These are phyloP conservation scores for Rhombomys opimus DNA, from an alignment of 2,113 vertebrate genomes.

Conservation along the genomic window DNA sequence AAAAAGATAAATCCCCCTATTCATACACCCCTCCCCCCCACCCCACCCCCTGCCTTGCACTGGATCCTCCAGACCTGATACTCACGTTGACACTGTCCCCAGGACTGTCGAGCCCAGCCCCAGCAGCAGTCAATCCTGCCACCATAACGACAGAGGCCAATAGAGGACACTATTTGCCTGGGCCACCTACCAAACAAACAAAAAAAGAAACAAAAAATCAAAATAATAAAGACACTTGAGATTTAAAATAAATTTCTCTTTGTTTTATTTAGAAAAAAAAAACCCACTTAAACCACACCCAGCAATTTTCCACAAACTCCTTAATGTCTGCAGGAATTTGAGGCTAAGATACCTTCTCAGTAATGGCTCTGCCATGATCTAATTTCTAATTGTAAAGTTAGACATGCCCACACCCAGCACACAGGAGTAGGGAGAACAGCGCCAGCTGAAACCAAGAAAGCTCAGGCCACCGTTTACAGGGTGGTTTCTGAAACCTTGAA, in stretches of 20 bases:
- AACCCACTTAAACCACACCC: background rate
- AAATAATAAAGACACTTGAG: constrained; percentile 34
- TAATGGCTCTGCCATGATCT: constrained; percentile 33
- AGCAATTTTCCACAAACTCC: background rate
- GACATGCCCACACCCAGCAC: background rate
- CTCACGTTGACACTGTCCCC: constrained; percentile 99
- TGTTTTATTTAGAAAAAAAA: background rate
- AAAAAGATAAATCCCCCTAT: constrained; percentile 55
- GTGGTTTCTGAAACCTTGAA: constrained; percentile 54
- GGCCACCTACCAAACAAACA: constrained; percentile 92
- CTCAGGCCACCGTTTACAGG: constrained; percentile 77
- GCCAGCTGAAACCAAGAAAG: background rate
- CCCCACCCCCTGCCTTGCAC: constrained; percentile 22
- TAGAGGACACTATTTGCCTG: constrained; percentile 91
- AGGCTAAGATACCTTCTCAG: constrained; percentile 1
- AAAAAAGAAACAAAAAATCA: background rate
- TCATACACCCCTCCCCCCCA: no score
- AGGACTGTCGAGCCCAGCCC: constrained; percentile 95
- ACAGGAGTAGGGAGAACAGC: background rate
- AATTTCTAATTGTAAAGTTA: constrained; percentile 34
- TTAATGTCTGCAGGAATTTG: background rate
- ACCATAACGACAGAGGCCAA: constrained; percentile 95
- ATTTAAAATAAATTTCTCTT: background rate
- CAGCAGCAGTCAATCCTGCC: constrained; percentile 97
- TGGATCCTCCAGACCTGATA: constrained; percentile 85